Percentiles rank a stretch among this genome's conserved stretches.
These are phyloP conservation scores for Leptonema lineaticorne DNA, from an alignment of 1,140 invertebrate genomes.

Conservation along the genomic window DNA sequence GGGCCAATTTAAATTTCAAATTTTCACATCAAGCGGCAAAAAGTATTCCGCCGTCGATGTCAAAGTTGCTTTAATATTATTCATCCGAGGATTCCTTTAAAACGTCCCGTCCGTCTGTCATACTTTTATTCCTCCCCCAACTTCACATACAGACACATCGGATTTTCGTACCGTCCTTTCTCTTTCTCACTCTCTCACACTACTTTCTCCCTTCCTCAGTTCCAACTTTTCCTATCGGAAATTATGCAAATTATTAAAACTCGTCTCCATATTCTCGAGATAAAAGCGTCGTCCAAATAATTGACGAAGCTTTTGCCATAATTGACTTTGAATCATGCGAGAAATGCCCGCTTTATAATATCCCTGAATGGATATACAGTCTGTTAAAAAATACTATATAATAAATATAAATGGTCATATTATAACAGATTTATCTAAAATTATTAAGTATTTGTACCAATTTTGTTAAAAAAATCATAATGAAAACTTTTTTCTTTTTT, in stretches of 20 bases:
- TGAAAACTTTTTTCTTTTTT: no score
- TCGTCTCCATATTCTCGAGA: slow-evolving; percentile 25
- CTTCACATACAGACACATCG: background rate
- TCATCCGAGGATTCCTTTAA: slow-evolving; percentile 40
- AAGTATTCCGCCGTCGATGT: slow-evolving; percentile 37
- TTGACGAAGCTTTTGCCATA: background rate
- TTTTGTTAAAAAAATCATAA: no score
- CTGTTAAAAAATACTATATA: no score
- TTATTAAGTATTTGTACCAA: no score
- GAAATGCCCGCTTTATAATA: background rate
- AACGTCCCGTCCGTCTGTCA: slow-evolving; percentile 21
- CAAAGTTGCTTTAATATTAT: slow-evolving; percentile 41
- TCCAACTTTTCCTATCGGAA: slow-evolving; percentile 22
- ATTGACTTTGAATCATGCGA: background rate
- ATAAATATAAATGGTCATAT: no score
- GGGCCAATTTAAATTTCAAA: slow-evolving; percentile 40
- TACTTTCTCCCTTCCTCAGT: no score
- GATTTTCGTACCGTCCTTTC: slow-evolving; percentile 18
- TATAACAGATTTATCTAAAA: no score
- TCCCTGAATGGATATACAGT: no score
- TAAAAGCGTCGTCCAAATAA: slow-evolving; percentile 21
- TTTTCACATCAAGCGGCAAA: slow-evolving; percentile 39
- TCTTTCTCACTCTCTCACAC: no score
- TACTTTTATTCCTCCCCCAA: background rate
- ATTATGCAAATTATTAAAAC: slow-evolving; percentile 37